phyloP scores from a whole-genome alignment of 2,797 vertebrate species.

The Chloroceryle inda region DNA sequence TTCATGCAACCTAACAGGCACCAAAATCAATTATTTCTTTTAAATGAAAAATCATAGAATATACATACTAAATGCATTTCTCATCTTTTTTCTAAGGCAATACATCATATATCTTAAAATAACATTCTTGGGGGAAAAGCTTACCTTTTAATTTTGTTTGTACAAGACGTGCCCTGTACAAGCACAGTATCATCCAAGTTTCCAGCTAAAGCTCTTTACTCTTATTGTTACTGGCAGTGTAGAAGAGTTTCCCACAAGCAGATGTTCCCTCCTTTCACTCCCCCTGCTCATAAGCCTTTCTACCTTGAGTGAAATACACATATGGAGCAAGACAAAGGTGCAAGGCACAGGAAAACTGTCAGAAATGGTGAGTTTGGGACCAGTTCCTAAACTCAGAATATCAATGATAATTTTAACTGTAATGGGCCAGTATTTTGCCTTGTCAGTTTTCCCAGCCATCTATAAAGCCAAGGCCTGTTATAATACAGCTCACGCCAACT shows the following conservation, averaged over 20 bases:
- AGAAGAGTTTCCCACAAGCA: neutral
- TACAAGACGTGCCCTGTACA: neutral
- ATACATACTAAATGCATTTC: neutral
- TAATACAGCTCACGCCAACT: neutral
- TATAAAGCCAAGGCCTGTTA: too few species aligned
- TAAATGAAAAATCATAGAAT: neutral
- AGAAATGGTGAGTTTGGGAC: neutral
- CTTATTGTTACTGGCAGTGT: neutral
- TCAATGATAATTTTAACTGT: neutral
- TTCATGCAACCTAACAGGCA: neutral
- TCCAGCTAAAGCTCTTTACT: neutral
- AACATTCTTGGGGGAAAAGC: neutral
- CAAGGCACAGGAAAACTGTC: neutral
- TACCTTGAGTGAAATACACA: neutral
- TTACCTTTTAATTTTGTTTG: neutral
- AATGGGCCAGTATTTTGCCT: neutral
- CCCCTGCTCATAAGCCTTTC: neutral
- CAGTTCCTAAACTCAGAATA: neutral
- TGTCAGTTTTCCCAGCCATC: neutral
- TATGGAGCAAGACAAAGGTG: neutral
- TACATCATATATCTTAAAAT: neutral
- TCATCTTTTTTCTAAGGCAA: neutral
- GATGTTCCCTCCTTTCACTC: neutral
- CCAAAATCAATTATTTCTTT: neutral
- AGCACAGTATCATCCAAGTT: neutral